Percentiles rank a stretch among this genome's conserved stretches.
Evolutionary conservation across 2,888 invertebrate genomes (phyloP).

Genomic region (Dioctria rufipes): DNA sequence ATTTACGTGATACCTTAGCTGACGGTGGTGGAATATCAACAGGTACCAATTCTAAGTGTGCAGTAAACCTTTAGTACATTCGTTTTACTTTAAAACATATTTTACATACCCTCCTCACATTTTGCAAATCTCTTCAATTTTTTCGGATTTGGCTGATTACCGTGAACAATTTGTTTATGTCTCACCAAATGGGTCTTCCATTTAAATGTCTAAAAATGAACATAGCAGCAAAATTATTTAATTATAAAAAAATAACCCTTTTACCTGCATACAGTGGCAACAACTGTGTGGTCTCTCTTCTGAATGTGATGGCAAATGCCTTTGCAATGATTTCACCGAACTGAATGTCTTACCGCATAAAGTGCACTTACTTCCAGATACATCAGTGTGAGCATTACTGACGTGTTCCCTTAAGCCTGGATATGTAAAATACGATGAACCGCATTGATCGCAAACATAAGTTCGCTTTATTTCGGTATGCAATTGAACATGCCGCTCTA

Average conservation of each 20-base stretch:
- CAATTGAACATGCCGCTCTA: constrained; percentile 70
- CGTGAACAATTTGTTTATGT: constrained; percentile 70
- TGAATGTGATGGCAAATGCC: constrained; percentile 70
- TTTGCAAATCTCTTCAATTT: constrained; percentile 69
- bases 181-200: constrained; percentile 71
- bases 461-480: constrained; percentile 71
- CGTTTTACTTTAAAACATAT: not conserved
- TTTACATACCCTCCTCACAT: constrained; percentile 67
- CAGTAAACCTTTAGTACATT: not conserved
- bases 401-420: constrained; percentile 70
- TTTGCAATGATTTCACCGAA: constrained; percentile 68
- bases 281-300: constrained; percentile 71
- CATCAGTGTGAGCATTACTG: constrained; percentile 70
- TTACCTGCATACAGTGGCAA: constrained; percentile 69
- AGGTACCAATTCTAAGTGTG: constrained; percentile 65
- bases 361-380: constrained; percentile 69
- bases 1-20: constrained; percentile 69
- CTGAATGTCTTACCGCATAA: constrained; percentile 70
- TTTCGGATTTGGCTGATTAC: constrained; percentile 68
- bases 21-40: constrained; percentile 69
- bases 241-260: not conserved
- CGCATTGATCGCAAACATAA: constrained; percentile 71
- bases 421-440: constrained; percentile 71
- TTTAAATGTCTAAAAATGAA: constrained; percentile 67
- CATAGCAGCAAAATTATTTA: not conserved